Conservation (phyloP, 2,888 invertebrate genomes). For the Drosophila mimetica region DNA sequence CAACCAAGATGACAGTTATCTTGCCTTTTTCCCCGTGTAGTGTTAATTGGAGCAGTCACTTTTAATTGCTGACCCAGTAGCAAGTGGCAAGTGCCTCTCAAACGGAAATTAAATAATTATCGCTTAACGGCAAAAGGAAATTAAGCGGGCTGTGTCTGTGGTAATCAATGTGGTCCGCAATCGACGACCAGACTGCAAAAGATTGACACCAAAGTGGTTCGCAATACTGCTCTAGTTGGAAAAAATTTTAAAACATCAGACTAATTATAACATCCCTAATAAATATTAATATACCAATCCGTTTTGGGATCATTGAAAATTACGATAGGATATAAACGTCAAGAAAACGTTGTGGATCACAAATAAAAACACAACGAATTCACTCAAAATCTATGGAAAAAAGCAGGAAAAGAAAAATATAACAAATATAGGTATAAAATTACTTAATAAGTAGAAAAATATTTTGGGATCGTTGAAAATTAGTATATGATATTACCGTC, state of each 20-base stretch:
- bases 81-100: slow-evolving; percentile 20
- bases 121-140: slow-evolving; percentile 26
- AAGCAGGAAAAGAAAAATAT: too few relatives aligned
- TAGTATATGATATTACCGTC: too few relatives aligned
- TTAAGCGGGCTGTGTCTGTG: slow-evolving; percentile 15
- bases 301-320: too few relatives aligned
- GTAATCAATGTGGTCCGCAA: slow-evolving; percentile 13
- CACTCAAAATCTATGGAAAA: too few relatives aligned
- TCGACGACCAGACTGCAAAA: background rate
- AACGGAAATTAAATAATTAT: slow-evolving; percentile 36
- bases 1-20: background rate
- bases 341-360: too few relatives aligned
- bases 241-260: background rate
- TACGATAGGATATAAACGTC: too few relatives aligned
- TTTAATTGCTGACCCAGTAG: slow-evolving; percentile 29
- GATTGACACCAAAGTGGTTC: background rate
- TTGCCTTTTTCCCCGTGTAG: slow-evolving; percentile 1
- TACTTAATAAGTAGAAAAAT: too few relatives aligned
- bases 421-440: too few relatives aligned
- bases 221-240: background rate
- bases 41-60: slow-evolving; percentile 3
- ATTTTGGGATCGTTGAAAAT: too few relatives aligned
- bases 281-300: too few relatives aligned
- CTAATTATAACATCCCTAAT: too few relatives aligned
- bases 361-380: too few relatives aligned